phyloP scores from a whole-genome alignment of 2,888 invertebrate genomes.

The Saturnia pavonia region DNA sequence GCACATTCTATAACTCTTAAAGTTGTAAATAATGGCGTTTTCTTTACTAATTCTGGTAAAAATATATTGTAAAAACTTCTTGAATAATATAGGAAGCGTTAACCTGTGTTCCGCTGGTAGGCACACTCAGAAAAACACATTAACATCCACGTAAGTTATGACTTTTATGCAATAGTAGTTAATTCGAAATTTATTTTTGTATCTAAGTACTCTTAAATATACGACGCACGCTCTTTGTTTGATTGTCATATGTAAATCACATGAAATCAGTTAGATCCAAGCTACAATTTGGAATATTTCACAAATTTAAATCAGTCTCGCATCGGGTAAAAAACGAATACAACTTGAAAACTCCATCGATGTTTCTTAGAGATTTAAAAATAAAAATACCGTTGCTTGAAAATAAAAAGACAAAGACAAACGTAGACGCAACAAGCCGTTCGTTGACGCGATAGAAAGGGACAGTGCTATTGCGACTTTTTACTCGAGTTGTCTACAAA shows the following conservation, averaged over 20 bases:
- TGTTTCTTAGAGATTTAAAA: constrained; percentile 4
- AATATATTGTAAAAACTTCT: background rate
- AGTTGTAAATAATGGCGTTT: too few relatives aligned
- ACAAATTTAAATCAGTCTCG: background rate
- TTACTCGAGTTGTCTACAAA: background rate
- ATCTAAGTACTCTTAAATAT: background rate
- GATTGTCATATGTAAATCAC: background rate
- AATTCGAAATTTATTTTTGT: background rate
- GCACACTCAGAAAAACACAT: background rate
- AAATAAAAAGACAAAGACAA: constrained; percentile 8
- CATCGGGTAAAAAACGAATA: background rate
- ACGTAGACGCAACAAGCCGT: constrained; percentile 2
- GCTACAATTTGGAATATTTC: background rate
- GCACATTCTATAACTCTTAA: too few relatives aligned
- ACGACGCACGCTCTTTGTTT: background rate
- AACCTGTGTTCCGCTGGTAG: background rate
- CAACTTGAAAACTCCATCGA: background rate
- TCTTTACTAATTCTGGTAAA: too few relatives aligned
- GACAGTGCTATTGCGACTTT: constrained; percentile 7
- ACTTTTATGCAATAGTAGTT: background rate
- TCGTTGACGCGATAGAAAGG: background rate
- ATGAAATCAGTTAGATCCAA: background rate
- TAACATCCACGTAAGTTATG: background rate
- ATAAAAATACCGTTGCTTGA: constrained; percentile 10
- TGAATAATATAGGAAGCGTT: background rate